Conservation (phyloP, 1,140 invertebrate species). For the Leguminivora glycinivorella region DNA sequence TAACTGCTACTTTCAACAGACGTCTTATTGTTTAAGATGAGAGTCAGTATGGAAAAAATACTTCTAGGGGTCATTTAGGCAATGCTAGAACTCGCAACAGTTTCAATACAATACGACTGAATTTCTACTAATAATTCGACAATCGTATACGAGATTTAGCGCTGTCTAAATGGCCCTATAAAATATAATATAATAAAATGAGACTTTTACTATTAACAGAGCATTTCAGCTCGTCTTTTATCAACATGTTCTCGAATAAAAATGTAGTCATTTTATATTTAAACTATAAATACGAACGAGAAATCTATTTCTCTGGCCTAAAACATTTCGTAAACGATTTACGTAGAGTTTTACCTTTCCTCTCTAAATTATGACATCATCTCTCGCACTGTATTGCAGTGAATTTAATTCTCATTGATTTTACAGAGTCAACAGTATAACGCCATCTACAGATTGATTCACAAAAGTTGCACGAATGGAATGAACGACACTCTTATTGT, state of each 20-base stretch:
- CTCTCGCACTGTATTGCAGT: not conserved
- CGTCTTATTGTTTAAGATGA: not conserved
- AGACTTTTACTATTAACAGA: not conserved
- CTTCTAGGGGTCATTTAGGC: no score
- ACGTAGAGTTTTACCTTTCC: not conserved
- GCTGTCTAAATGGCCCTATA: no score
- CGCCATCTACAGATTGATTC: not conserved
- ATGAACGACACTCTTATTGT: no score
- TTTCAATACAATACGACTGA: no score
- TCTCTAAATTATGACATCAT: not conserved
- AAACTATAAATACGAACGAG: not conserved
- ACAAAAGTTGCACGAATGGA: no score
- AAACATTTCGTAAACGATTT: not conserved
- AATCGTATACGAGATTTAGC: no score
- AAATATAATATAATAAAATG: not conserved
- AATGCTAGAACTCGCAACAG: no score
- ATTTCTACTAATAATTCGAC: no score
- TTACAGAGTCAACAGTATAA: conserved; percentile 11
- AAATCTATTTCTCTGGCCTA: conserved; percentile 4
- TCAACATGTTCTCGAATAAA: conserved; percentile 1
- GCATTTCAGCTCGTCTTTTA: not conserved
- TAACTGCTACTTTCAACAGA: not conserved
- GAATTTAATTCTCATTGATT: conserved; percentile 22
- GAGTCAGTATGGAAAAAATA: not conserved
- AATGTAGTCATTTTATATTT: not conserved